Conservation (phyloP, 1,140 invertebrate genomes). For the Tribolium castaneum region DNA sequence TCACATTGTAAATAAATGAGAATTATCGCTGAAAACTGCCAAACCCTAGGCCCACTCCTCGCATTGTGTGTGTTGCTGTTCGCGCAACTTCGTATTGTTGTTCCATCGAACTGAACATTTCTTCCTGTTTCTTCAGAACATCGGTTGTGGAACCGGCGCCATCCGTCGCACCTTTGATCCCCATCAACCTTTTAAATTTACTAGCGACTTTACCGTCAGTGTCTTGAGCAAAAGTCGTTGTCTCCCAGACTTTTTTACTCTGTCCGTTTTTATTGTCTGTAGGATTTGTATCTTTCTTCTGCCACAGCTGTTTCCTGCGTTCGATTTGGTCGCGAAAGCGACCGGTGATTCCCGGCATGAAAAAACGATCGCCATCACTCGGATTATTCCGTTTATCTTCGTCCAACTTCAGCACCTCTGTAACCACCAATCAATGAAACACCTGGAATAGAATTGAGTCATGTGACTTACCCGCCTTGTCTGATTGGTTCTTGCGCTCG, state of each 20-base stretch:
- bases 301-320: constrained; percentile 91
- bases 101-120: constrained; percentile 92
- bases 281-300: constrained; percentile 71
- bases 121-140: constrained; percentile 85
- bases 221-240: constrained; percentile 87
- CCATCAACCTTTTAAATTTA: constrained; percentile 97
- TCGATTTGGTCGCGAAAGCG: constrained; percentile 87
- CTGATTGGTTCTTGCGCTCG: constrained; percentile 44
- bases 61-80: constrained; percentile 92
- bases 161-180: constrained; percentile 78
- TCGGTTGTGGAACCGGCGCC: constrained; percentile 66
- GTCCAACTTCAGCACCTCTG: constrained; percentile 5
- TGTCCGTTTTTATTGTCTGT: constrained; percentile 39
- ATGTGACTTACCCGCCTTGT: constrained; percentile 43
- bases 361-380: constrained; percentile 71
- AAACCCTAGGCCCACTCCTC: constrained; percentile 91
- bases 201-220: constrained; percentile 89
- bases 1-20: constrained; percentile 15
- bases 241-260: constrained; percentile 78
- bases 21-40: constrained; percentile 62
- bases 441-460: background rate
- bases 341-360: constrained; percentile 84
- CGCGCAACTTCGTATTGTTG: constrained; percentile 94
- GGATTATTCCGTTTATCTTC: constrained; percentile 4
- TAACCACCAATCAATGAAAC: background rate